Evolutionary conservation across 2,888 invertebrate genomes (phyloP).

Genomic region (Anodontia alba): DNA sequence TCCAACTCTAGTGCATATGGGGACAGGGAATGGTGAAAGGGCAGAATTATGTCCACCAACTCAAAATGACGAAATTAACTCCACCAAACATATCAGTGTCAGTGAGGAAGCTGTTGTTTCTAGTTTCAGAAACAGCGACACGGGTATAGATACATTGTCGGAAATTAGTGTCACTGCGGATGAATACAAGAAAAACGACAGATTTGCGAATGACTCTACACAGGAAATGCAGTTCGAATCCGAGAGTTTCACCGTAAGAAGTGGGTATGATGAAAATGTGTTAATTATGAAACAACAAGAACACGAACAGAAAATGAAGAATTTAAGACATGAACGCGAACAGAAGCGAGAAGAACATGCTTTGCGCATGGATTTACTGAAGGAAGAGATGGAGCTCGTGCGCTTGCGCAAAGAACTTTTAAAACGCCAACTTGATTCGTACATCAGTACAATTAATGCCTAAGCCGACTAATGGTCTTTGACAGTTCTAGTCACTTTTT

Average conservation of each 20-base stretch:
- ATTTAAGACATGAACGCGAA: background rate
- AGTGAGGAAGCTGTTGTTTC: background rate
- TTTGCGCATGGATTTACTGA: background rate
- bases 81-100: background rate
- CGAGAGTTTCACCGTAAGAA: background rate
- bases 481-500: no score
- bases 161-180: background rate
- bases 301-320: constrained; percentile 12
- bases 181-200: background rate
- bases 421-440: constrained; percentile 1
- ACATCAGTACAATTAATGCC: background rate
- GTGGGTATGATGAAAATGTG: background rate
- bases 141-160: background rate
- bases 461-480: no score
- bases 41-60: background rate
- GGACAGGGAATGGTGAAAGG: background rate
- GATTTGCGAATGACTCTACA: background rate
- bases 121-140: background rate
- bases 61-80: background rate
- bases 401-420: background rate
- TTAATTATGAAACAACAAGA: background rate
- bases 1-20: background rate
- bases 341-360: background rate
- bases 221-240: background rate
- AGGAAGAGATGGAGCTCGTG: constrained; percentile 7